Percentiles rank a stretch among this genome's conserved stretches.
These are phyloP conservation scores for Temnothorax curvispinosus DNA, from an alignment of 1,140 invertebrate genomes.

Conservation along the genomic window DNA sequence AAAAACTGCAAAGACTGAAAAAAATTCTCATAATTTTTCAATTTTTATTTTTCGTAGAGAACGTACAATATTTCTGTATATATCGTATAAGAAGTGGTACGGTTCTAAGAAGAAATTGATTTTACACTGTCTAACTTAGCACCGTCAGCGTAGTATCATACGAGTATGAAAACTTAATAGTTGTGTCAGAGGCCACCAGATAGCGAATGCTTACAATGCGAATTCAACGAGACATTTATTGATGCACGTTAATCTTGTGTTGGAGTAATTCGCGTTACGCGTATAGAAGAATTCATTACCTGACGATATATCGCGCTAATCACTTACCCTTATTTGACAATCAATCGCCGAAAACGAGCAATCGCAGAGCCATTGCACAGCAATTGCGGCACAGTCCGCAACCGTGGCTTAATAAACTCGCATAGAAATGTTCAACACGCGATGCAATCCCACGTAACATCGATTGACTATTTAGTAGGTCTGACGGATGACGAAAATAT, in stretches of 20 bases:
- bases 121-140: not conserved
- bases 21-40: no score
- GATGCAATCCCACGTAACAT: not conserved
- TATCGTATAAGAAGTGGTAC: no score
- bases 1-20: no score
- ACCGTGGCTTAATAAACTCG: not conserved
- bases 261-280: not conserved
- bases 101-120: not conserved
- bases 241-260: not conserved
- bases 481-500: not conserved
- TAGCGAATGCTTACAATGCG: not conserved
- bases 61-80: no score
- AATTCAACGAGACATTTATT: not conserved
- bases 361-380: not conserved
- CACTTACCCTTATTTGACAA: not conserved
- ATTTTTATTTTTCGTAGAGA: no score
- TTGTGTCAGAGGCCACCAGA: not conserved
- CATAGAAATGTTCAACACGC: not conserved
- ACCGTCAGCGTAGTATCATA: not conserved
- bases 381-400: no score
- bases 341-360: not conserved
- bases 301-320: conserved; percentile 5
- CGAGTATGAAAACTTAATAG: not conserved
- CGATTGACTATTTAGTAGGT: not conserved
- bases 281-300: not conserved